Base-by-base conservation (phyloP, 2,888 invertebrate genomes). In the Ellobium chinense region DNA sequence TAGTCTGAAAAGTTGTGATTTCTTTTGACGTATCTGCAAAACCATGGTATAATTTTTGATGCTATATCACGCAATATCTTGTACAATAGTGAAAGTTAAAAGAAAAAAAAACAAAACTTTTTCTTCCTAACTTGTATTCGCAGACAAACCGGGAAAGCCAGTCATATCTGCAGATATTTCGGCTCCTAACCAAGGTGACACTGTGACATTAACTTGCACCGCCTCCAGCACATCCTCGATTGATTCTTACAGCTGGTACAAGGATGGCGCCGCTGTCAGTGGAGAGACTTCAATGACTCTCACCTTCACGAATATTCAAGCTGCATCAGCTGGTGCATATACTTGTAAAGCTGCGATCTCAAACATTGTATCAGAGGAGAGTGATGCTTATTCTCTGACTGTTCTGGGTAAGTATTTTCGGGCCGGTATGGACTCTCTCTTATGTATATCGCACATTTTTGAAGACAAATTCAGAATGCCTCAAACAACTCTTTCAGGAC, bases 231-330 rank as follows among this genome's bases (percentile, higher is more conserved):
- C 54, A 14, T 24, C 24, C 12, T 46, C 46, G 29, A 36, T 70
- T 24, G 27, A 39, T 29, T n/a, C 70, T 14, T 70, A 70, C 54
- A 70, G 21, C 7, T 70, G 70, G 70, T 70, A 70, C 54, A 46
- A 46, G 46, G 46, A 24, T 54, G 70, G 70, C 14, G 31, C 14
- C 54, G 54, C 14, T 14, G 27, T 70, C 2, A 37, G n/a, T 14
- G 70, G 70, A 7, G 27, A 70, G 54, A 70, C 12, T 27, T 14
- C 46, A 21, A 27, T 14, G 9, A 39, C 27, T 1, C 21, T 54
- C 12, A 46, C 24, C 1, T 18, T 70, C 12, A 46, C 54, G 27
- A 70, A 46, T 21, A 39, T 54, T 31, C 24, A 24, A 24, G n/a
- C 37, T 1, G 46, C 27, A 0, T 29, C 37, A 24, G 46, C 54